phyloP scores from a whole-genome alignment of 1,140 invertebrate genomes.

The Lerema accius region DNA sequence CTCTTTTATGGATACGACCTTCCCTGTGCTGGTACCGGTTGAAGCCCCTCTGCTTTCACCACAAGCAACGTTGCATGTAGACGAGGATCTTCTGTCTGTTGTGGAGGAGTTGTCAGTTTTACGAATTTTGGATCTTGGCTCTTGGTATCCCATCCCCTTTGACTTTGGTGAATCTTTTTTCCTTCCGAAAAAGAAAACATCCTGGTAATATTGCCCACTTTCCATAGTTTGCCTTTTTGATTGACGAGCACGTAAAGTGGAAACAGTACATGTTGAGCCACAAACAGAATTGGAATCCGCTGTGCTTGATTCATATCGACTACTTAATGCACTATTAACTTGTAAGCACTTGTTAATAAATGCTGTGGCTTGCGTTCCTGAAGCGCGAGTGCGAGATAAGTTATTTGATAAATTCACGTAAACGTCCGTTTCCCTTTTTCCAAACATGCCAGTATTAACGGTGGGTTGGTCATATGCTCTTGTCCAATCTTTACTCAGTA shows the following conservation, averaged over 20 bases:
- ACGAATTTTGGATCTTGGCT: conserved; percentile 40
- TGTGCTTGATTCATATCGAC: conserved; percentile 13
- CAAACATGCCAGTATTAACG: conserved; percentile 38
- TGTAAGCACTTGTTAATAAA: conserved; percentile 74
- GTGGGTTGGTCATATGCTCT: too few species aligned
- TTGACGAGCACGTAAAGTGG: conserved; percentile 27
- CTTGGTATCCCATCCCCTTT: conserved; percentile 62
- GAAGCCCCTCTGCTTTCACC: too few species aligned
- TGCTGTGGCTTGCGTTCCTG: conserved; percentile 71
- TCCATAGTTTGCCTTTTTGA: conserved; percentile 19
- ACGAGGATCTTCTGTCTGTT: neutral
- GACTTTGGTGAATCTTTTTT: conserved; percentile 48
- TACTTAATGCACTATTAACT: conserved; percentile 40
- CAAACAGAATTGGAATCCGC: conserved; percentile 35
- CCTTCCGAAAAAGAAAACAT: conserved; percentile 63
- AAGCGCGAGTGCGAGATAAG: conserved; percentile 44
- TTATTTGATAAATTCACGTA: conserved; percentile 63
- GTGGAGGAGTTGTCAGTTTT: conserved; percentile 40
- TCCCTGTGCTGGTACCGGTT: conserved; percentile 43
- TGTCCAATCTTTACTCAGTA: neutral
- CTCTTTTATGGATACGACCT: conserved; percentile 62
- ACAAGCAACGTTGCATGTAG: too few species aligned
- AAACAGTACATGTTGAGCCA: conserved; percentile 41
- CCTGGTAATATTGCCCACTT: conserved; percentile 38
- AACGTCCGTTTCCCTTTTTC: conserved; percentile 51